Conservation (phyloP, 2,888 invertebrate species). For the Liopterus haemorrhoidalis region DNA sequence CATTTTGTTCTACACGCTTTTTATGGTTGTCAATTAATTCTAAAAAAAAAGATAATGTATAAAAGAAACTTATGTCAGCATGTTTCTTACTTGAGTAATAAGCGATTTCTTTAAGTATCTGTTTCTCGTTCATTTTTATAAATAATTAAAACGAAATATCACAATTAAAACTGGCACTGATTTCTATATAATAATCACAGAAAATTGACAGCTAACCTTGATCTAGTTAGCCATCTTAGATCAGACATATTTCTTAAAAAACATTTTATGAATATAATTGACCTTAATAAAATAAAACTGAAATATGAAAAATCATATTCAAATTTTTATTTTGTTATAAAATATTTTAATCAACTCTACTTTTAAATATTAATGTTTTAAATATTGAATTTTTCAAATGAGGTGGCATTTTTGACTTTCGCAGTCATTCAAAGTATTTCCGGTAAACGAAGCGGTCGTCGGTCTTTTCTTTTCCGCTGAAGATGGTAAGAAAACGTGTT, state of each 20-base stretch:
- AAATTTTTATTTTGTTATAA: neutral
- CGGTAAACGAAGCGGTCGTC: conserved; percentile 10
- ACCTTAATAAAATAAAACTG: too few relatives aligned
- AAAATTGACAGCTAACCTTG: too few relatives aligned
- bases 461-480: conserved; percentile 29
- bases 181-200: too few relatives aligned
- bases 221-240: too few relatives aligned
- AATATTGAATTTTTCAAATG: too few relatives aligned
- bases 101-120: conserved; percentile 17
- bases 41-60: conserved; percentile 6
- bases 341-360: conserved; percentile 3
- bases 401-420: conserved; percentile 11
- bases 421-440: conserved; percentile 9
- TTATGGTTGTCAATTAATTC: conserved; percentile 9
- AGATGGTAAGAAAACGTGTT: conserved; percentile 32
- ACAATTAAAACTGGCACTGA: too few relatives aligned
- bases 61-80: too few relatives aligned
- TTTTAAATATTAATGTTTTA: too few relatives aligned
- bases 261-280: too few relatives aligned
- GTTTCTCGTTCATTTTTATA: conserved; percentile 13
- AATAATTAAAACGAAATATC: neutral
- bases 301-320: neutral
- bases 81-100: conserved; percentile 21
- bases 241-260: too few relatives aligned
- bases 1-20: neutral